phyloP scores from a whole-genome alignment of 2,888 invertebrate species.

The Acrobasis consociella region DNA sequence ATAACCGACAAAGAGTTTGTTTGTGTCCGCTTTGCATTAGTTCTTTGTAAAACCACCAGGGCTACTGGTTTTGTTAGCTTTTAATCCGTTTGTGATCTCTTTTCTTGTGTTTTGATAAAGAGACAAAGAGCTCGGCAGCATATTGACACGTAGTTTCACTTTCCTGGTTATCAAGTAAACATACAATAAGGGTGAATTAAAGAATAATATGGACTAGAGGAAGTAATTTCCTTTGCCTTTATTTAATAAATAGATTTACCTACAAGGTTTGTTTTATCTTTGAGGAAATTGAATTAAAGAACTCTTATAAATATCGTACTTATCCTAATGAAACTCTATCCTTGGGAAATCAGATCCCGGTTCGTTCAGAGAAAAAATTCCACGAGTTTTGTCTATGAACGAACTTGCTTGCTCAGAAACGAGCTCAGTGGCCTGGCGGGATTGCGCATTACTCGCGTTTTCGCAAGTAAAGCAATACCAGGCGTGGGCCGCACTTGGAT shows the following conservation, averaged over 20 bases:
- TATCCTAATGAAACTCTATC: slow-evolving; percentile 70
- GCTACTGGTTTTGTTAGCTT: slow-evolving; percentile 71
- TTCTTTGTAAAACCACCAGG: slow-evolving; percentile 69
- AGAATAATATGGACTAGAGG: not conserved
- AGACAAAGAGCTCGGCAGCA: slow-evolving; percentile 40
- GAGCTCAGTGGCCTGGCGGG: slow-evolving; percentile 41
- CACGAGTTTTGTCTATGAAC: slow-evolving; percentile 54
- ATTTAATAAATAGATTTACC: no score
- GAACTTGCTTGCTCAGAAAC: slow-evolving; percentile 63
- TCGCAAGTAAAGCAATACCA: no score
- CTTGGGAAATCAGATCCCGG: slow-evolving; percentile 72
- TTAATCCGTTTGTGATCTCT: slow-evolving; percentile 76
- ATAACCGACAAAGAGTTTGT: slow-evolving; percentile 63
- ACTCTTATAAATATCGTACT: slow-evolving; percentile 69
- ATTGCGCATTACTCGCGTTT: no score
- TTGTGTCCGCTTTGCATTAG: slow-evolving; percentile 70
- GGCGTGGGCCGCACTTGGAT: no score
- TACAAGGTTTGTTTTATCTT: slow-evolving; percentile 17
- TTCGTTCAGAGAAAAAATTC: slow-evolving; percentile 55
- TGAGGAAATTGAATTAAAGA: slow-evolving; percentile 64
- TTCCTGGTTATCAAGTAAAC: not conserved
- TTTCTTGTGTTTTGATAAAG: slow-evolving; percentile 64
- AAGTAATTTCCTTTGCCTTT: not conserved
- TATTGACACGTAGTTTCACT: slow-evolving; percentile 29
- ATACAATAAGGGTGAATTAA: slow-evolving; percentile 25